Evolutionary conservation across 2,888 invertebrate species (phyloP).

Genomic region (Dendrolimus pini): DNA sequence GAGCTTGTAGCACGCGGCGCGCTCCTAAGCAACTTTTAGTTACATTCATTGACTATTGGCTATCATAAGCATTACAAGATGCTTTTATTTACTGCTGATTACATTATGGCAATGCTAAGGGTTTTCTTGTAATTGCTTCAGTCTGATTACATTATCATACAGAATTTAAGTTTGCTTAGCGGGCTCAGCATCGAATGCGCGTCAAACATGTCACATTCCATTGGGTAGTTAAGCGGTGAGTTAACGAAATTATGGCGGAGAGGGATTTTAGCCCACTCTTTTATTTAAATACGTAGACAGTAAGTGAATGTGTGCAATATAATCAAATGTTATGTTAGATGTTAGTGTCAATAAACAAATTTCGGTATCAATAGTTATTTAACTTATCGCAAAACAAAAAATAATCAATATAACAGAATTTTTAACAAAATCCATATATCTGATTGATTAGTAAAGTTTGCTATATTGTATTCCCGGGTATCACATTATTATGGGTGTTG

Average conservation of each 20-base stretch:
- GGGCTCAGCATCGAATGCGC: constrained; percentile 46
- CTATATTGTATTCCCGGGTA: background rate
- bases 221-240: constrained; percentile 73
- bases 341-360: constrained; percentile 43
- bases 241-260: constrained; percentile 74
- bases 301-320: constrained; percentile 71
- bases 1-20: constrained; percentile 56
- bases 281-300: constrained; percentile 47
- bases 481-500: constrained; percentile 31
- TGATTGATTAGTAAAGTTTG: background rate
- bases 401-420: background rate
- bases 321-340: constrained; percentile 59
- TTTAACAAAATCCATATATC: background rate
- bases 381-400: background rate
- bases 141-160: no score
- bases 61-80: constrained; percentile 1
- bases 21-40: constrained; percentile 56
- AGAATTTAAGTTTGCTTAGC: constrained; percentile 60
- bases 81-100: background rate
- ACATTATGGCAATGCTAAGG: background rate
- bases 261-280: constrained; percentile 73
- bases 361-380: constrained; percentile 10
- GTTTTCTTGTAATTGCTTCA: background rate
- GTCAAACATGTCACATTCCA: constrained; percentile 65
- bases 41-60: constrained; percentile 13